These are phyloP conservation scores for Syndactyla subalaris DNA, from an alignment of 2,797 vertebrate species.

Conservation along the genomic window DNA sequence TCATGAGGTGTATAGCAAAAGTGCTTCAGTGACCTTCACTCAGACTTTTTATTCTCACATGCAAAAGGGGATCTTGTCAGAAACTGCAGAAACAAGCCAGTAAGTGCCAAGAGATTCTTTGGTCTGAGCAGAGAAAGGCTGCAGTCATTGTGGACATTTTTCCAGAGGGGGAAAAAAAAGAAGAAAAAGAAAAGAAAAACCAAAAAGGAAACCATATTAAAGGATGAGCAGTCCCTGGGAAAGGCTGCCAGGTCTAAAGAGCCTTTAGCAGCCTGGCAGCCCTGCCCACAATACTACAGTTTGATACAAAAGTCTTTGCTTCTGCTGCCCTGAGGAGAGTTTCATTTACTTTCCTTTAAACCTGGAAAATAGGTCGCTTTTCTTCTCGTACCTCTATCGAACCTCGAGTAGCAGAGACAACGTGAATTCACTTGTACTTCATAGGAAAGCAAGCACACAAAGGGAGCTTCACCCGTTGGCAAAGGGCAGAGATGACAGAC, in stretches of 20 bases:
- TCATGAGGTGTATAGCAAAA: background rate
- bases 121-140: background rate
- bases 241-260: constrained; percentile 27
- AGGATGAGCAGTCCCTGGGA: constrained; percentile 24
- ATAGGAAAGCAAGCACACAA: background rate
- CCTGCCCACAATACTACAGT: constrained; percentile 20
- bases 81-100: background rate
- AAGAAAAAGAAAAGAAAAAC: background rate
- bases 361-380: constrained; percentile 28
- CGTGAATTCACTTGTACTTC: background rate
- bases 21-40: background rate
- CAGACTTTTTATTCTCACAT: background rate
- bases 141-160: background rate
- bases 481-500: background rate
- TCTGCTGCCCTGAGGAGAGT: constrained; percentile 15
- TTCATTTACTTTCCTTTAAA: constrained; percentile 58
- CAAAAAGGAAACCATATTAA: background rate
- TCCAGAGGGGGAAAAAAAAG: background rate
- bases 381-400: background rate
- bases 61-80: background rate
- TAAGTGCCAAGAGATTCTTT: background rate
- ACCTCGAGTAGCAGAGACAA: constrained; percentile 12
- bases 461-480: background rate
- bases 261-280: constrained; percentile 21
- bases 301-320: constrained; percentile 18